phyloP scores from a whole-genome alignment of 2,797 vertebrate genomes.

The Oophaga sylvatica region DNA sequence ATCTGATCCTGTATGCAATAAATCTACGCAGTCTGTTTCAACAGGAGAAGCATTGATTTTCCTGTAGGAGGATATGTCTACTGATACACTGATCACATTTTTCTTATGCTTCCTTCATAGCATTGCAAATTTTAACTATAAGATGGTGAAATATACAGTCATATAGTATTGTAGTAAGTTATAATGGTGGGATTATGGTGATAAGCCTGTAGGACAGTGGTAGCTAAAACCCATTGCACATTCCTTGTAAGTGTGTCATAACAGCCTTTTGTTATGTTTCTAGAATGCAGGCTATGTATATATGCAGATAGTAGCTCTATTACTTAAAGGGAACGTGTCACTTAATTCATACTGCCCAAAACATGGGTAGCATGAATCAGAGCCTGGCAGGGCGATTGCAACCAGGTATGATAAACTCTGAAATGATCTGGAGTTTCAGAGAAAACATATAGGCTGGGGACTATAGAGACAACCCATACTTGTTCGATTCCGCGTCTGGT shows the following conservation, averaged over 20 bases:
- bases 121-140: not conserved
- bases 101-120: not conserved
- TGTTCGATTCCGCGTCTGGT: too few relatives aligned
- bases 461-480: too few relatives aligned
- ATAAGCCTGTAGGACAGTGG: not conserved
- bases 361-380: too few relatives aligned
- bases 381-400: too few relatives aligned
- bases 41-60: slow-evolving; percentile 24
- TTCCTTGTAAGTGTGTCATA: not conserved
- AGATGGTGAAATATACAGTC: not conserved
- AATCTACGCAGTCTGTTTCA: not conserved
- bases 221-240: not conserved
- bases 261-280: not conserved
- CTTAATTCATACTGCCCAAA: too few relatives aligned
- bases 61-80: slow-evolving; percentile 3
- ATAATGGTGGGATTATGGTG: not conserved
- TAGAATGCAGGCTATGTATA: not conserved
- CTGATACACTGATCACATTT: not conserved
- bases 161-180: not conserved
- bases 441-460: too few relatives aligned
- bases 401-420: too few relatives aligned
- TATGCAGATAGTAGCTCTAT: not conserved
- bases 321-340: too few relatives aligned
- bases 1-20: not conserved
- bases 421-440: too few relatives aligned